These are phyloP conservation scores for Marronus borbonicus DNA, from an alignment of 2,888 invertebrate species.

Conservation along the genomic window DNA sequence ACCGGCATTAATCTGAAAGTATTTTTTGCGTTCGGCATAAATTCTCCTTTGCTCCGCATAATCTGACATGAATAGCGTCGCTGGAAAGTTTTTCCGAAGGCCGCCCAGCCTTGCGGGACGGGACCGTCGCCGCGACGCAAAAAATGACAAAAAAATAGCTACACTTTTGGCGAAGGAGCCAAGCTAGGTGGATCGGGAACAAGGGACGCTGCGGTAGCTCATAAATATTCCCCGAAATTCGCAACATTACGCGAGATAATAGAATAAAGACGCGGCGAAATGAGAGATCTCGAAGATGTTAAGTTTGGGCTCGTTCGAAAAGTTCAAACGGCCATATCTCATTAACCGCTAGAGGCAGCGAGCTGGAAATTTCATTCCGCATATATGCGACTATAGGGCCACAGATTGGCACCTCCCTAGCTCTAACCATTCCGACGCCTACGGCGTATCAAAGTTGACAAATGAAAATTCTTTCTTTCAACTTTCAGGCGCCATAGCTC, in stretches of 20 bases:
- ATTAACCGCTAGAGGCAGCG: too few species aligned
- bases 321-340: too few species aligned
- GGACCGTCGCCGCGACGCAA: slow-evolving; percentile 15
- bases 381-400: too few species aligned
- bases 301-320: not conserved
- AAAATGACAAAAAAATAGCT: slow-evolving; percentile 7
- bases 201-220: slow-evolving; percentile 15
- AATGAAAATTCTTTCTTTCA: too few species aligned
- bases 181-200: not conserved
- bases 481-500: too few species aligned
- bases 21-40: slow-evolving; percentile 40
- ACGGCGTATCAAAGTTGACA: too few species aligned
- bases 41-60: slow-evolving; percentile 36
- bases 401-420: too few species aligned
- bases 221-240: slow-evolving; percentile 42
- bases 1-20: slow-evolving; percentile 28
- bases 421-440: too few species aligned
- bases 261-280: slow-evolving; percentile 32
- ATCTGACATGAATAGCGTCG: slow-evolving; percentile 44
- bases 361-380: too few species aligned
- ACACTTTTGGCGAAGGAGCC: not conserved
- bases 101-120: not conserved
- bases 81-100: slow-evolving; percentile 21
- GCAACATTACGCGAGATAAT: slow-evolving; percentile 45
- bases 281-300: not conserved